Evolutionary conservation across 1,140 invertebrate genomes (phyloP).

Genomic region (Melanaphis sacchari): DNA sequence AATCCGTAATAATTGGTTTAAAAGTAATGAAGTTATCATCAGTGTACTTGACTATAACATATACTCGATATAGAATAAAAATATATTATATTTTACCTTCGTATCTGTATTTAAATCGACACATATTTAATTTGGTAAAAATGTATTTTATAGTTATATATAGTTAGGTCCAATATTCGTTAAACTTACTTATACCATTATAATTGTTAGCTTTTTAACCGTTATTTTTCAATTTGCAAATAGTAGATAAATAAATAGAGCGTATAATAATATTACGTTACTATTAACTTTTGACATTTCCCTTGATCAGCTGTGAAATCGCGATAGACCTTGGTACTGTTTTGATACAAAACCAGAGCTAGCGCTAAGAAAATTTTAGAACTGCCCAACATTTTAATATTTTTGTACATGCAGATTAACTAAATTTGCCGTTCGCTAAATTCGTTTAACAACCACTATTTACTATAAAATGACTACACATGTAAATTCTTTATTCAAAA

Average conservation of each 20-base stretch:
- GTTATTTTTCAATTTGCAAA: neutral
- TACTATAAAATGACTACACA: too few relatives aligned
- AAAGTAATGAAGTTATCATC: neutral
- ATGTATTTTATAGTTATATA: neutral
- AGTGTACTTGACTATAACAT: too few relatives aligned
- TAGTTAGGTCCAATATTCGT: neutral
- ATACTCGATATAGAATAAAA: too few relatives aligned
- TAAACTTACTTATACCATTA: neutral
- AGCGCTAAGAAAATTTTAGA: too few relatives aligned
- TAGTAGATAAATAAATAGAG: neutral
- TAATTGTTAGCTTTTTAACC: neutral
- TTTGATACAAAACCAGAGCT: neutral
- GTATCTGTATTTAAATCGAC: neutral
- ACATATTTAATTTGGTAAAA: neutral
- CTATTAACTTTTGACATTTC: neutral
- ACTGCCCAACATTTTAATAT: too few relatives aligned
- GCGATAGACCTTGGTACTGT: slow-evolving; percentile 26
- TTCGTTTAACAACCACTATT: too few relatives aligned
- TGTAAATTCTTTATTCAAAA: too few relatives aligned
- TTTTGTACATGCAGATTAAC: too few relatives aligned
- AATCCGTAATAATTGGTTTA: neutral
- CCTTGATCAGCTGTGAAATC: slow-evolving; percentile 20
- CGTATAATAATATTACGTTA: neutral
- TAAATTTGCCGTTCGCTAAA: too few relatives aligned
- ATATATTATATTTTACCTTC: neutral